A percentile compares a stretch with the other conserved stretches of the same genome.
Evolutionary conservation across 2,888 invertebrate species (phyloP).

Genomic region (Andrena praecox): DNA sequence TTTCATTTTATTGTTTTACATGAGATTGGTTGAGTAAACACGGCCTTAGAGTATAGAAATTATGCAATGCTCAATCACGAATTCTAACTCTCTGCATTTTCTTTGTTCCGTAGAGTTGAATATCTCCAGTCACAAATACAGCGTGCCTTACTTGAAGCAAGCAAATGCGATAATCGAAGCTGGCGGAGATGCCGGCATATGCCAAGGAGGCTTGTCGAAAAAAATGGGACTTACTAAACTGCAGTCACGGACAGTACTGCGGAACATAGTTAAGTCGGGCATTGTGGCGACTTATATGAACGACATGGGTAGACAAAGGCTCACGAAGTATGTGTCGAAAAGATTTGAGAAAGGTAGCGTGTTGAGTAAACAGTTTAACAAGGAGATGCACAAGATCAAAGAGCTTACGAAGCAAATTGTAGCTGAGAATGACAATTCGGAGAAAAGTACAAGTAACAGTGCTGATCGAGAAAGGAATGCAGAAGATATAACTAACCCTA

Average conservation of each 20-base stretch:
- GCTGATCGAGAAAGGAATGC: neutral
- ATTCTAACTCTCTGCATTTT: neutral
- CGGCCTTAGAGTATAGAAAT: too few species aligned
- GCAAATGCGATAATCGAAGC: constrained; percentile 85
- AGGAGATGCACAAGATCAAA: constrained; percentile 81
- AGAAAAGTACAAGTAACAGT: constrained; percentile 20
- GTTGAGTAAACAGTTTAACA: constrained; percentile 78
- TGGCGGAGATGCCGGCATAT: constrained; percentile 86
- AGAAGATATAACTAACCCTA: neutral
- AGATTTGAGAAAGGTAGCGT: constrained; percentile 79
- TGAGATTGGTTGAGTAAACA: too few species aligned
- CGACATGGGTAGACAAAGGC: constrained; percentile 87
- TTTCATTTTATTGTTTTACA: too few species aligned
- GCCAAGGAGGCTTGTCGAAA: constrained; percentile 83
- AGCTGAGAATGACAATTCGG: constrained; percentile 34
- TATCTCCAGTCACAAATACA: constrained; percentile 75
- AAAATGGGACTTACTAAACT: constrained; percentile 85
- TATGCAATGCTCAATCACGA: too few species aligned
- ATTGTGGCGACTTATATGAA: constrained; percentile 86
- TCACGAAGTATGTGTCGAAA: constrained; percentile 84
- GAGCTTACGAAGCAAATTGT: constrained; percentile 72
- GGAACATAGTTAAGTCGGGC: constrained; percentile 84
- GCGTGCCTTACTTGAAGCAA: constrained; percentile 84
- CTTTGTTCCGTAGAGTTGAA: constrained; percentile 72
- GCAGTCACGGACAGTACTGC: constrained; percentile 85